phyloP scores from a whole-genome alignment of 2,888 invertebrate species.

The Quadriops clusia region DNA sequence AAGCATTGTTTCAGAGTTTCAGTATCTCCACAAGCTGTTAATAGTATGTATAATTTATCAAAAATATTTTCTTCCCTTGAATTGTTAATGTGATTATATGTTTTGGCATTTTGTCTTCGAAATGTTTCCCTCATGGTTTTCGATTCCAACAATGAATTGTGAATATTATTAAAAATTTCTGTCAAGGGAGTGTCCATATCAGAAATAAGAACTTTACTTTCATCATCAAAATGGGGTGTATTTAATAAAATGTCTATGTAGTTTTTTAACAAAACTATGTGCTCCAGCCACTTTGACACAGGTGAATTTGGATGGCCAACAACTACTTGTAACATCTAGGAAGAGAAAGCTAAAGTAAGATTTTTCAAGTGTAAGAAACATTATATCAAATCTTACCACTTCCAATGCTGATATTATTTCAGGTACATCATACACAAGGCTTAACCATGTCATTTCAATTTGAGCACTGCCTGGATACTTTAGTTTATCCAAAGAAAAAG shows the following conservation, averaged over 20 bases:
- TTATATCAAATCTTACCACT: conserved; percentile 8
- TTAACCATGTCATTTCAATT: conserved; percentile 10
- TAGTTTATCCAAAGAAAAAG: conserved; percentile 1
- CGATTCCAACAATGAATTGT: conserved; percentile 6
- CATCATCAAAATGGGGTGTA: conserved; percentile 4
- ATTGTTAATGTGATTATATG: conserved; percentile 7
- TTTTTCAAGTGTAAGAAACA: not conserved
- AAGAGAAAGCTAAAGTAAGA: conserved; percentile 1
- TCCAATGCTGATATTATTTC: conserved; percentile 6
- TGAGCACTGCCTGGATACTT: conserved; percentile 6
- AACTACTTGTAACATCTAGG: conserved; percentile 17
- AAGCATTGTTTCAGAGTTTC: conserved; percentile 15
- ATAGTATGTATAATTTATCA: conserved; percentile 14
- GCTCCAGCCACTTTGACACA: conserved; percentile 15
- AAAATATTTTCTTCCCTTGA: conserved; percentile 11
- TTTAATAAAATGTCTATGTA: conserved; percentile 6
- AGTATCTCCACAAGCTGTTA: conserved; percentile 17
- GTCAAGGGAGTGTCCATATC: conserved; percentile 5
- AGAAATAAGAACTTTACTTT: conserved; percentile 4
- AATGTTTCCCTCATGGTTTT: not conserved
- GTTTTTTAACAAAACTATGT: conserved; percentile 13
- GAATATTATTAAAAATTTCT: conserved; percentile 7
- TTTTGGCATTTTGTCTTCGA: conserved; percentile 2
- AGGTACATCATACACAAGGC: conserved; percentile 7
- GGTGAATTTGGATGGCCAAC: conserved; percentile 17